Conservation (phyloP, 2,888 invertebrate species). For the Papilio demoleus region DNA sequence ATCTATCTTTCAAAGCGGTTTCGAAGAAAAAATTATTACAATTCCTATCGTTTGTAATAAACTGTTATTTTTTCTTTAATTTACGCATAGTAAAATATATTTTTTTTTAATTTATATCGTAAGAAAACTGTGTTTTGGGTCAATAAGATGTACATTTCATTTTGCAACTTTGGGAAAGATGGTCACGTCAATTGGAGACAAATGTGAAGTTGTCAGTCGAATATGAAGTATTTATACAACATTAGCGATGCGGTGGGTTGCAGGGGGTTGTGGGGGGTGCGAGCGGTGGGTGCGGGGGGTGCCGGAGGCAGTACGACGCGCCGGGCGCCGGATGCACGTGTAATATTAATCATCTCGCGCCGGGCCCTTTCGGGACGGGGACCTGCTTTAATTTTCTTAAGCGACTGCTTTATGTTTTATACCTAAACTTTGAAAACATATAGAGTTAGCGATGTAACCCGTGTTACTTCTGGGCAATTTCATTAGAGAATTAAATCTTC, state of each 20-base stretch:
- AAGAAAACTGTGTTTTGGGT: not conserved
- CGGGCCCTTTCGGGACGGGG: slow-evolving; percentile 22
- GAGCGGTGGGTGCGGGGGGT: not conserved
- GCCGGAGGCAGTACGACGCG: not conserved
- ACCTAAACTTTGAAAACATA: slow-evolving; percentile 6
- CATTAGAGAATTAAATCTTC: not conserved
- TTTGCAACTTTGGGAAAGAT: not conserved
- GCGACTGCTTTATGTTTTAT: slow-evolving; percentile 25
- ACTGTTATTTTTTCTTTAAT: not conserved
- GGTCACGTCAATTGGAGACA: slow-evolving; percentile 1
- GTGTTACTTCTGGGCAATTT: not conserved
- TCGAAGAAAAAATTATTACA: not conserved
- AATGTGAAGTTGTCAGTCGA: slow-evolving; percentile 24
- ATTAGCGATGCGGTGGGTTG: not conserved
- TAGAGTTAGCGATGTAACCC: not conserved
- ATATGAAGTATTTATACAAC: slow-evolving; percentile 31
- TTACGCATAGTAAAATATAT: no score
- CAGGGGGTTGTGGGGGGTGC: not conserved
- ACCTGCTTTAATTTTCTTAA: slow-evolving; percentile 40
- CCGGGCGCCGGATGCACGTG: slow-evolving; percentile 27
- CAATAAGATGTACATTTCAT: not conserved
- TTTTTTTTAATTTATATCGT: no score
- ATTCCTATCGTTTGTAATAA: not conserved
- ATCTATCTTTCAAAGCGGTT: not conserved
- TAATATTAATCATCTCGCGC: slow-evolving; percentile 37